Percentiles rank a stretch among this genome's conserved stretches.
phyloP scores from a whole-genome alignment of 2,888 invertebrate species.

The Caenorhabditis sp. region DNA sequence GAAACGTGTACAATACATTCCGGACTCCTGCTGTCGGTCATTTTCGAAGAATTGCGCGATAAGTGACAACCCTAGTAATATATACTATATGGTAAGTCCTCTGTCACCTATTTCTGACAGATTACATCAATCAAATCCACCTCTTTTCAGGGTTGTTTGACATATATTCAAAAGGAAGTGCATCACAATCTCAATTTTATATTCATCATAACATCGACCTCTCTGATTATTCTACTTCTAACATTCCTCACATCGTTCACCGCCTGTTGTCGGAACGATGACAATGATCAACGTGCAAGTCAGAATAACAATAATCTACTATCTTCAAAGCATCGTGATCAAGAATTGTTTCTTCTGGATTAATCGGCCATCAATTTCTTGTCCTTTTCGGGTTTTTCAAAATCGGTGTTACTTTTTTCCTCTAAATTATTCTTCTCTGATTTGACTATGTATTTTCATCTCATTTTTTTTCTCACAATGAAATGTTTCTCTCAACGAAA shows the following conservation, averaged over 20 bases:
- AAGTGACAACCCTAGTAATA: conserved; percentile 47
- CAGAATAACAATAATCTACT: not conserved
- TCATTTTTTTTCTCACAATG: too few species aligned
- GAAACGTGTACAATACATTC: conserved; percentile 39
- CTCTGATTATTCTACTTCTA: conserved; percentile 24
- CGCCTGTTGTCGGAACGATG: not conserved
- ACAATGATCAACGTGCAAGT: not conserved
- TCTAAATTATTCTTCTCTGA: too few species aligned
- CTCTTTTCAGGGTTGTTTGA: conserved; percentile 37
- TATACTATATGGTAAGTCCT: conserved; percentile 37
- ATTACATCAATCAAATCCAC: not conserved
- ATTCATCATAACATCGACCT: conserved; percentile 34
- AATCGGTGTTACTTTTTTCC: too few species aligned
- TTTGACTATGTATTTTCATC: too few species aligned
- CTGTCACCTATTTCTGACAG: not conserved
- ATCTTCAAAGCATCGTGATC: not conserved
- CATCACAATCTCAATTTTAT: conserved; percentile 43
- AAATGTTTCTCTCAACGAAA: too few species aligned
- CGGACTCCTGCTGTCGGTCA: conserved; percentile 45
- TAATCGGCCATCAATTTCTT: too few species aligned
- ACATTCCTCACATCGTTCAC: conserved; percentile 7
- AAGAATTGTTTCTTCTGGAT: not conserved
- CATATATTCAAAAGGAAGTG: conserved; percentile 32
- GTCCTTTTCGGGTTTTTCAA: too few species aligned
- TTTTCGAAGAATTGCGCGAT: conserved; percentile 37